Evolutionary conservation across 2,797 vertebrate species (phyloP).

Genomic region (Cryptoblepharus egeriae): DNA sequence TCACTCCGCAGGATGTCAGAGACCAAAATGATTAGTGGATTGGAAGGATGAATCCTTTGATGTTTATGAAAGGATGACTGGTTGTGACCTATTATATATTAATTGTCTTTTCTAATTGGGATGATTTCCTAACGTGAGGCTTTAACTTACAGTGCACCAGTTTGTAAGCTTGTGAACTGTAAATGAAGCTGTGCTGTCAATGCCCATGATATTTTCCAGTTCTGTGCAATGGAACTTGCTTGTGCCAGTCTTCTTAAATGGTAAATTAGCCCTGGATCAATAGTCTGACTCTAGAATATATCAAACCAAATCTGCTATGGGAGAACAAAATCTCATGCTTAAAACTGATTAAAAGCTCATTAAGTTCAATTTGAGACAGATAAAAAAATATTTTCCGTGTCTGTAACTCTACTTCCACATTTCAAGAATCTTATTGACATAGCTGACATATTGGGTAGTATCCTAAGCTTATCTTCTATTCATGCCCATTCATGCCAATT

Average conservation of each 20-base stretch:
- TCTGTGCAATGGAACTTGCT: background rate
- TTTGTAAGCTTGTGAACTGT: background rate
- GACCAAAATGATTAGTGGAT: background rate
- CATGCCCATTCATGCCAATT: too few species aligned
- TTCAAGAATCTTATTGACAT: background rate
- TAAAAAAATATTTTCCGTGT: background rate
- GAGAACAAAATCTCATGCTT: background rate
- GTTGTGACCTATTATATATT: slow-evolving; percentile 20
- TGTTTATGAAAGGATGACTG: background rate
- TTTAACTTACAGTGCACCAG: background rate
- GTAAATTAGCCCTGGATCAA: slow-evolving; percentile 8
- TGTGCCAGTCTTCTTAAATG: background rate
- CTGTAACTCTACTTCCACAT: background rate
- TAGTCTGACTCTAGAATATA: background rate
- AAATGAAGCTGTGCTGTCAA: background rate
- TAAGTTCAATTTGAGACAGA: background rate
- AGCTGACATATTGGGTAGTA: too few species aligned
- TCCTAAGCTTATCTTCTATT: too few species aligned
- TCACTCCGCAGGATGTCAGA: background rate
- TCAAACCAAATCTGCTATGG: background rate
- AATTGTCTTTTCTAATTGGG: slow-evolving; percentile 3
- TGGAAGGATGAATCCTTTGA: background rate
- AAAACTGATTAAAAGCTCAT: slow-evolving; percentile 4
- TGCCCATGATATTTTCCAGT: background rate
- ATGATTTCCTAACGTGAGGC: background rate